These are phyloP conservation scores for Siniperca scherzeri DNA, from an alignment of 2,797 vertebrate genomes.

Conservation along the genomic window DNA sequence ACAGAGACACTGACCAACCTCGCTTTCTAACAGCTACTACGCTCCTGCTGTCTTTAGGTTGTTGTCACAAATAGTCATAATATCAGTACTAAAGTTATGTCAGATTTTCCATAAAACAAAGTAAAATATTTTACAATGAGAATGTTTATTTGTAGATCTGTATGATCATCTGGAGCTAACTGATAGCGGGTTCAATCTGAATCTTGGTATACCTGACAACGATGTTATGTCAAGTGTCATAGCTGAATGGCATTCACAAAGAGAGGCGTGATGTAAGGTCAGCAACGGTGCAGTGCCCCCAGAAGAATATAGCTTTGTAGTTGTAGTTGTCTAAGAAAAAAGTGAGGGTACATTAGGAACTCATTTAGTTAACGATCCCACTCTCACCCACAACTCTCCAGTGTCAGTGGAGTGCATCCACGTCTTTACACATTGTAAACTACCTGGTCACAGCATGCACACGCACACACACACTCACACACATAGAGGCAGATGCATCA, in stretches of 20 bases:
- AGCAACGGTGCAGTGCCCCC: not conserved
- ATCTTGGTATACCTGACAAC: not conserved
- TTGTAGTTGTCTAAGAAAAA: not conserved
- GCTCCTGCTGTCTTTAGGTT: not conserved
- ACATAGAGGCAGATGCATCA: conserved; percentile 44
- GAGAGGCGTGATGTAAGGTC: not conserved
- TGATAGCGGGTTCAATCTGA: not conserved
- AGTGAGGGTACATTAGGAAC: conserved; percentile 56
- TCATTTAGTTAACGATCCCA: conserved; percentile 61
- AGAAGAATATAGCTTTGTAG: not conserved
- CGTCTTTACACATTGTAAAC: conserved; percentile 56
- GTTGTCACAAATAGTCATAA: not conserved
- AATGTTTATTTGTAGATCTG: not conserved
- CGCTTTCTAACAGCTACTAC: not conserved
- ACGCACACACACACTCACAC: conserved; percentile 14
- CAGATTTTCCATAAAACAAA: not conserved
- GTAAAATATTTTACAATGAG: not conserved
- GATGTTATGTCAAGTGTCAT: not conserved
- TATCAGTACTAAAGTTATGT: not conserved
- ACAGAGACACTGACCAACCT: not conserved
- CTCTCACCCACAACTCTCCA: conserved; percentile 35
- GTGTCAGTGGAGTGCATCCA: conserved; percentile 44
- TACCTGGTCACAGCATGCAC: conserved; percentile 36
- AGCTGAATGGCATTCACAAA: not conserved
- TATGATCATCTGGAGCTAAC: not conserved